These are phyloP conservation scores for Pollenia angustigena DNA, from an alignment of 2,888 invertebrate species.

Conservation along the genomic window DNA sequence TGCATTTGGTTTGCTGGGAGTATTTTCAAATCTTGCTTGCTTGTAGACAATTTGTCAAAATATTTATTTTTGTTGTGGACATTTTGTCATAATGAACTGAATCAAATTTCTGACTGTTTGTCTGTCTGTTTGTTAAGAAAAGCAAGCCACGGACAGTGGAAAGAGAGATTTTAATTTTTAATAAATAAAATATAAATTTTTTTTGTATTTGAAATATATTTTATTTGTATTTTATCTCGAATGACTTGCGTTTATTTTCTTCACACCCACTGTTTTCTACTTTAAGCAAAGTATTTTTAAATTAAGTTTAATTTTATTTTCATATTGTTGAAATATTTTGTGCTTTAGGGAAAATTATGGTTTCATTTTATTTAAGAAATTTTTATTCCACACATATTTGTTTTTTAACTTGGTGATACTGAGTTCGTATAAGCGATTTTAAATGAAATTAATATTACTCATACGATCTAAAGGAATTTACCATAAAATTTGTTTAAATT, in stretches of 20 bases:
- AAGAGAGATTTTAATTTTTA: not conserved
- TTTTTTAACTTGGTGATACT: not conserved
- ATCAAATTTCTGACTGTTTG: not conserved
- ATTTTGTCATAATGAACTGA: constrained; percentile 34
- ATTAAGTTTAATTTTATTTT: constrained; percentile 21
- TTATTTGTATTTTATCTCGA: too few species aligned
- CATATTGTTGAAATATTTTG: constrained; percentile 1
- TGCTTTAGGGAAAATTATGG: not conserved
- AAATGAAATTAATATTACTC: constrained; percentile 50
- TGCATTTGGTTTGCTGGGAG: too few species aligned
- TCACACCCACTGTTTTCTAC: not conserved
- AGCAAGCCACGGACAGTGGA: not conserved
- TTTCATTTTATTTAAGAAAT: not conserved
- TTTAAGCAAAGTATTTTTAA: not conserved
- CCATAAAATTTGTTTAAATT: not conserved
- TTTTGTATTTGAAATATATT: too few species aligned
- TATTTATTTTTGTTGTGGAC: constrained; percentile 34
- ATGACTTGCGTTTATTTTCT: not conserved
- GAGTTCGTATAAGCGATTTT: constrained; percentile 21
- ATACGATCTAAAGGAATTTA: constrained; percentile 24
- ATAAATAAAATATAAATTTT: too few species aligned
- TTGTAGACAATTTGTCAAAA: constrained; percentile 34
- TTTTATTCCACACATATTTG: not conserved
- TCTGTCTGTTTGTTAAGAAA: not conserved
- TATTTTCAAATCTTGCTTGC: not conserved